phyloP scores from a whole-genome alignment of 2,888 invertebrate species.

The Lordiphosa andalusiaca region DNA sequence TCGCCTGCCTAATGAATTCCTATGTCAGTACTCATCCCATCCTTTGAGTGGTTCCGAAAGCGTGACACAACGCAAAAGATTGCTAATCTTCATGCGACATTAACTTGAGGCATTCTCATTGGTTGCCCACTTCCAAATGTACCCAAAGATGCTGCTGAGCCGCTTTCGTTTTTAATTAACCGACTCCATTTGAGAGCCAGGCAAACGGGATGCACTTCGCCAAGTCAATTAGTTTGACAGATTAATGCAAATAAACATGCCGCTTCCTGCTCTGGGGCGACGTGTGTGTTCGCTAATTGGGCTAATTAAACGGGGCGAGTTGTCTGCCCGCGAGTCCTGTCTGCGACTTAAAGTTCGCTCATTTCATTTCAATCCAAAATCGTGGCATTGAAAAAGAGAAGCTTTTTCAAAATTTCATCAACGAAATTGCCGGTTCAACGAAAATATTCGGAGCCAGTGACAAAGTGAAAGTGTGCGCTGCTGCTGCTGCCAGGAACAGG shows the following conservation, averaged over 20 bases:
- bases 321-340: conserved; percentile 7
- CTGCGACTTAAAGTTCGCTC: conserved; percentile 23
- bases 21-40: too few species aligned
- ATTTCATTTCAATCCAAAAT: neutral
- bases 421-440: conserved; percentile 30
- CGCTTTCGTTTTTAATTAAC: conserved; percentile 34
- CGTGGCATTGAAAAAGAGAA: conserved; percentile 27
- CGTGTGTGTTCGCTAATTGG: conserved; percentile 58
- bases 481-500: conserved; percentile 3
- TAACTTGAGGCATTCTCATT: conserved; percentile 10
- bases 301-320: conserved; percentile 50
- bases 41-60: too few species aligned
- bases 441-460: conserved; percentile 38
- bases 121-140: neutral
- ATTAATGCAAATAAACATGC: conserved; percentile 58
- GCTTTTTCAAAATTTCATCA: conserved; percentile 28
- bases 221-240: conserved; percentile 59
- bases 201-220: conserved; percentile 13
- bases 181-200: conserved; percentile 17
- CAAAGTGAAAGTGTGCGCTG: conserved; percentile 53
- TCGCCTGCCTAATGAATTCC: too few species aligned
- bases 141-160: neutral
- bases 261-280: conserved; percentile 17
- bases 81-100: conserved; percentile 10
- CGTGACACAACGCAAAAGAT: too few species aligned